These are phyloP conservation scores for Corvus cornix DNA, from an alignment of 2,113 vertebrate genomes.

Conservation along the genomic window DNA sequence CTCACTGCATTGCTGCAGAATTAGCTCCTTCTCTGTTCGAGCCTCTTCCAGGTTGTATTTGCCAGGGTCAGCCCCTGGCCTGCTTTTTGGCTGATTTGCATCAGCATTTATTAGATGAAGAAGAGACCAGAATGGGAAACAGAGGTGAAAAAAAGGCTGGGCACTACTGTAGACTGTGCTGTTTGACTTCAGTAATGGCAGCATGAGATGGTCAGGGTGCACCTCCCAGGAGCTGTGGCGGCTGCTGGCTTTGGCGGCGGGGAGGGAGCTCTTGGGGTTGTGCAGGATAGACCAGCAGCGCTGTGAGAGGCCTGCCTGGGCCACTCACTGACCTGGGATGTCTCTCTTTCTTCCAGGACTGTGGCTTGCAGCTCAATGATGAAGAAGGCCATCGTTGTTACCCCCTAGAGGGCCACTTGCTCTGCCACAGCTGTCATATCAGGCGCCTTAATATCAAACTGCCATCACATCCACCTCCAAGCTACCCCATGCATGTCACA, in stretches of 20 bases:
- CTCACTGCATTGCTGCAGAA: background rate
- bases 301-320: background rate
- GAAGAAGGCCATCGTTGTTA: conserved; percentile 96
- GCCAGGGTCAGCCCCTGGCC: background rate
- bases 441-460: conserved; percentile 82
- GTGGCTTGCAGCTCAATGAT: conserved; percentile 92
- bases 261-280: background rate
- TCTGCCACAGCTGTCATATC: conserved; percentile 95
- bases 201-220: background rate
- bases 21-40: background rate
- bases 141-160: too few species aligned
- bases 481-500: conserved; percentile 89
- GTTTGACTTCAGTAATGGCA: background rate
- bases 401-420: conserved; percentile 90
- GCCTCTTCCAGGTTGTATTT: background rate
- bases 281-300: background rate
- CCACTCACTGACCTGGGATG: background rate
- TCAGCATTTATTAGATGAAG: background rate
- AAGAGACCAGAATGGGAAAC: background rate
- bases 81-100: background rate
- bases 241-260: background rate
- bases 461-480: conserved; percentile 76
- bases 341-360: conserved; percentile 78
- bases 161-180: fast-evolving
- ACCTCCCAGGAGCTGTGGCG: background rate